A percentile compares a stretch with the other conserved stretches of the same genome.
phyloP scores from a whole-genome alignment of 2,113 vertebrate genomes.

The Eretmochelys imbricata region DNA sequence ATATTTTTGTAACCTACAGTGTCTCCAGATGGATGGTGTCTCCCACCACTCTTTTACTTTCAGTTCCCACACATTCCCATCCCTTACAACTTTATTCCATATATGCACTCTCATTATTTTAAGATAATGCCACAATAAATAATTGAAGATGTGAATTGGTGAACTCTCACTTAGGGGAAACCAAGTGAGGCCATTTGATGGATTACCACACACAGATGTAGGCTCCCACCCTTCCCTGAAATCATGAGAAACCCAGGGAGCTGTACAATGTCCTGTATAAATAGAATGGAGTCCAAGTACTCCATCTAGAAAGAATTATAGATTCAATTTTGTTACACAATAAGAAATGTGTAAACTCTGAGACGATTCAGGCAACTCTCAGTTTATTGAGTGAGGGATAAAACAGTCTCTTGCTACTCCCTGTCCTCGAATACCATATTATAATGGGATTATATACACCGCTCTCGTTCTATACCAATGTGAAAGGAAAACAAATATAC shows the following conservation, averaged over 20 bases:
- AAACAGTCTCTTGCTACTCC: not conserved
- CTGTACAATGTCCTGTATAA: not conserved
- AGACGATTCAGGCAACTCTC: not conserved
- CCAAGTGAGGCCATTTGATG: slow-evolving; percentile 43
- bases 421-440: not conserved
- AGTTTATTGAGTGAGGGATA: not conserved
- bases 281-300: not conserved
- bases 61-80: slow-evolving; percentile 63
- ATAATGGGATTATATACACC: not conserved
- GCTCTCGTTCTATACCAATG: not conserved
- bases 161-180: slow-evolving; percentile 51
- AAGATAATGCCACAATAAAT: slow-evolving; percentile 67
- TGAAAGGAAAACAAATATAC: not conserved
- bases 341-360: slow-evolving; percentile 11
- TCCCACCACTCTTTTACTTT: slow-evolving; percentile 33
- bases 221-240: slow-evolving; percentile 22
- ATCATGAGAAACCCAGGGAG: slow-evolving; percentile 49
- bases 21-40: slow-evolving; percentile 14
- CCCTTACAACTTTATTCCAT: slow-evolving; percentile 65
- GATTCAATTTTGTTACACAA: not conserved
- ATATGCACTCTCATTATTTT: slow-evolving; percentile 47
- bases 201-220: slow-evolving; percentile 54
- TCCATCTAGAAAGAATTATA: not conserved
- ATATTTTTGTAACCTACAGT: not conserved
- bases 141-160: slow-evolving; percentile 74